Base-by-base conservation (phyloP, 2,113 vertebrate species). In the Cariama cristata region DNA sequence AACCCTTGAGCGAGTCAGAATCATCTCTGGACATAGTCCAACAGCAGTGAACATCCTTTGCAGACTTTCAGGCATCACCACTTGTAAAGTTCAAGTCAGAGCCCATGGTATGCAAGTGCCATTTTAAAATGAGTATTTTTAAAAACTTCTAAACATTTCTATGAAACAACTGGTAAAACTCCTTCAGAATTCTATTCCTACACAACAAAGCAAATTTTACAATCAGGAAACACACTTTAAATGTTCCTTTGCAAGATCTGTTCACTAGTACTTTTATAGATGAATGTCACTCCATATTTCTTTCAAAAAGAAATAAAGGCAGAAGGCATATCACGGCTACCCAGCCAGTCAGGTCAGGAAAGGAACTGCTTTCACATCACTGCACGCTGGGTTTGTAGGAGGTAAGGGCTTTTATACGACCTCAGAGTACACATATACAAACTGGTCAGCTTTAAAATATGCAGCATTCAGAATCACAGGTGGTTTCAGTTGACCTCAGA, bases 251-350 rank as follows among this genome's bases (percentile, higher is more conserved):
- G n/a, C 21, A 90, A 53, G 23, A 38, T 14, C 13, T 66, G 30
- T 5, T 76, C 27, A 16, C 50, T 15, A 69, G 15, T 30, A 55
- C 11, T 77, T 71, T 6, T 12, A 55, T 2, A 56, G 62, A 49
- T 56, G 6, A 35, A 32, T 5, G 4, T 23, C 42, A 56, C 40
- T n/a, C 24, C 1, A 0, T 26, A 55, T 21, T 69, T 44, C 60
- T 87, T 60, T 14, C 28, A 40, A n/a, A 55, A 47, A 60, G 32
- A 40, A 92, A 19, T 22, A 44, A 49, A 82, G 50, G 40, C 32
- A 73, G 33, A 52, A 83, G 27, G 18, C 32, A 22, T 10, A n/a
- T 4, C 32, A 14, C 1, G 14, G 35, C 17, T 66, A 20, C 11
- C 13, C 26, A 42, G 75, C 11, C 6, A 5, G 18, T 3, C 30